A percentile compares a stretch with the other conserved stretches of the same genome.
phyloP scores from a whole-genome alignment of 2,888 invertebrate genomes.

The Oscheius onirici region DNA sequence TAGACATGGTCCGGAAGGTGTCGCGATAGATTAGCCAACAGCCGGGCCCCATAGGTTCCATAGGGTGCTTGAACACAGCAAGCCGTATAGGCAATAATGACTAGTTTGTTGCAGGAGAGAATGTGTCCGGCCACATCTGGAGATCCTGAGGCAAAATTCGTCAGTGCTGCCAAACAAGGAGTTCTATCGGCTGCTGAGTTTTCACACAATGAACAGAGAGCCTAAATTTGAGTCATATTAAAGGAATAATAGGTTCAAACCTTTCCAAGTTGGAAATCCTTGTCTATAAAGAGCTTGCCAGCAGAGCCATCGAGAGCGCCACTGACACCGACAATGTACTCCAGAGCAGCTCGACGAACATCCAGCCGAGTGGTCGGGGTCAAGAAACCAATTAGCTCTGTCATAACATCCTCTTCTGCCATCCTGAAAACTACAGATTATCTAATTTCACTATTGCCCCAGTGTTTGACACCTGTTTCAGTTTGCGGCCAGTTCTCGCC shows the following conservation, averaged over 20 bases:
- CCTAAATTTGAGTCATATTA: slow-evolving; percentile 33
- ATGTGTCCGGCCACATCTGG: slow-evolving; percentile 49
- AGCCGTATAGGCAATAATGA: slow-evolving; percentile 18
- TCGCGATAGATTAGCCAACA: slow-evolving; percentile 55
- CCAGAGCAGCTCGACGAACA: slow-evolving; percentile 52
- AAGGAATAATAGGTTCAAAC: slow-evolving; percentile 11
- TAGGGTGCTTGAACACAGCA: slow-evolving; percentile 22
- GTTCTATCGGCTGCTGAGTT: slow-evolving; percentile 51
- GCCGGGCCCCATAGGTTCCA: slow-evolving; percentile 42
- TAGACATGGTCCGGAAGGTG: slow-evolving; percentile 50
- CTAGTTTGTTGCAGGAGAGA: slow-evolving; percentile 37
- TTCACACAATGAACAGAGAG: slow-evolving; percentile 48
- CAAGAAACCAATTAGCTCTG: slow-evolving; percentile 43
- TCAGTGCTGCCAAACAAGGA: slow-evolving; percentile 51
- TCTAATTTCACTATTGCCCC: neutral
- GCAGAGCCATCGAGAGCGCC: slow-evolving; percentile 56
- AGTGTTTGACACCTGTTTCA: neutral
- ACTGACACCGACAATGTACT: slow-evolving; percentile 50
- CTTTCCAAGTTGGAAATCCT: slow-evolving; percentile 48
- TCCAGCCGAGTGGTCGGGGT: slow-evolving; percentile 46
- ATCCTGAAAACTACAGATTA: slow-evolving; percentile 29
- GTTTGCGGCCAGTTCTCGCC: neutral
- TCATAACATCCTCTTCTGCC: slow-evolving; percentile 36
- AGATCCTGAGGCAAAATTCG: slow-evolving; percentile 57
- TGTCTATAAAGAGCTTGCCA: slow-evolving; percentile 41